Conservation (phyloP, 2,888 invertebrate genomes). For the Leptinotarsa haldemani region DNA sequence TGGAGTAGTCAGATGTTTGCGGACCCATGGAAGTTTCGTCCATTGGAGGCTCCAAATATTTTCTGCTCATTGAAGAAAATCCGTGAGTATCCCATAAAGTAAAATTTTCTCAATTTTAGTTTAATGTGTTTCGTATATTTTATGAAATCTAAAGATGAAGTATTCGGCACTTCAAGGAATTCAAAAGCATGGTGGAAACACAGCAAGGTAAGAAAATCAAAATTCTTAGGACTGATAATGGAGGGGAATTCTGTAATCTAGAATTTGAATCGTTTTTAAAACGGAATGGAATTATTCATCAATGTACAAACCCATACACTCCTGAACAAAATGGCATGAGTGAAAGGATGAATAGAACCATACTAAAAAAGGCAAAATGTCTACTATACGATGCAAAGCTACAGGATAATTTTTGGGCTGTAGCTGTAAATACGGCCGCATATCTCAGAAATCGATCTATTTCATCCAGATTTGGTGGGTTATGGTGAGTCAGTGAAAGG, state of each 20-base stretch:
- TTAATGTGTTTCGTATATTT: too few species aligned
- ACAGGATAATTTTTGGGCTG: conserved; percentile 52
- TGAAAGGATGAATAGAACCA: conserved; percentile 50
- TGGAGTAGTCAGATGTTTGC: conserved; percentile 20
- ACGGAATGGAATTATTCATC: conserved; percentile 51
- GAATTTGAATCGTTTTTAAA: conserved; percentile 42
- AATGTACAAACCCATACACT: conserved; percentile 54
- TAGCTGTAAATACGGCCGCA: conserved; percentile 53
- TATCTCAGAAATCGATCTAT: conserved; percentile 39
- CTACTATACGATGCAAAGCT: conserved; percentile 47
- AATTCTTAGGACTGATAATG: too few species aligned
- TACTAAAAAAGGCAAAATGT: conserved; percentile 51
- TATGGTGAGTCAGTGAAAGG: background rate
- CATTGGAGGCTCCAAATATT: too few species aligned
- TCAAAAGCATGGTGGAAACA: too few species aligned
- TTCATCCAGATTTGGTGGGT: background rate
- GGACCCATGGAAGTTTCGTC: too few species aligned
- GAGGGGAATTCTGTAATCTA: conserved; percentile 51
- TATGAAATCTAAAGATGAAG: too few species aligned
- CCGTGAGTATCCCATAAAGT: too few species aligned
- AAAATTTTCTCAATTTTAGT: too few species aligned
- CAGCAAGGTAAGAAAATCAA: too few species aligned
- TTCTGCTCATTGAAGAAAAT: too few species aligned
- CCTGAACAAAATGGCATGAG: conserved; percentile 55
- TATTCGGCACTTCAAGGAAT: too few species aligned